Conservation (phyloP, 92 coral and sea anemone genomes). For the Micromussa lordhowensis region DNA sequence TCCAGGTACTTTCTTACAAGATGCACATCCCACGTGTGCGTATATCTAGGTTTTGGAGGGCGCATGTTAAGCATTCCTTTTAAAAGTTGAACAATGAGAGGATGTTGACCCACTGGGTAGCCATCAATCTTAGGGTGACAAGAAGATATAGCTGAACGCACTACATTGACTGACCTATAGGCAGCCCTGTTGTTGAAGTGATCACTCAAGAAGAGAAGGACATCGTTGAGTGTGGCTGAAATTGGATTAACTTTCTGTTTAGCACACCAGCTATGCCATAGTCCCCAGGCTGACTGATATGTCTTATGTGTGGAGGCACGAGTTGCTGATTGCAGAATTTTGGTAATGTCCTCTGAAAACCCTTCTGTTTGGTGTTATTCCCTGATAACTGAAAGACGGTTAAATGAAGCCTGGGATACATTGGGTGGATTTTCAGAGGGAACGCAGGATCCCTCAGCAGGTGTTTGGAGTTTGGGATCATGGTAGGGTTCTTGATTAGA, state of each 20-base stretch:
- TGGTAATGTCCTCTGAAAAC: constrained; percentile 43
- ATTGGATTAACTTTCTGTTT: too few species aligned
- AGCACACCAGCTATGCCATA: constrained; percentile 56
- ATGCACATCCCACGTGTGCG: too few species aligned
- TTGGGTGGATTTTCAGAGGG: constrained; percentile 36
- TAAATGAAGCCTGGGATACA: constrained; percentile 51
- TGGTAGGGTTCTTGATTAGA: constrained; percentile 20
- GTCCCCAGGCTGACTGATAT: constrained; percentile 52
- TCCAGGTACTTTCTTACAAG: constrained; percentile 3
- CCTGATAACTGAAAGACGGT: constrained; percentile 50
- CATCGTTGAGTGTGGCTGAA: background rate
- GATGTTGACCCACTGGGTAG: background rate
- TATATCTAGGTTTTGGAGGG: too few species aligned
- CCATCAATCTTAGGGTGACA: background rate
- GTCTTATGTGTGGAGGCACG: constrained; percentile 70
- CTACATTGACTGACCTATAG: constrained; percentile 9
- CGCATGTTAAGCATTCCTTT: too few species aligned
- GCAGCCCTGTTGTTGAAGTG: background rate
- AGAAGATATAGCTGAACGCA: background rate
- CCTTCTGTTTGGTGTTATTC: constrained; percentile 56
- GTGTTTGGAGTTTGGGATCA: background rate
- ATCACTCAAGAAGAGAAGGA: background rate
- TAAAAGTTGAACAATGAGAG: too few species aligned
- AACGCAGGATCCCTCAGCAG: too few species aligned
- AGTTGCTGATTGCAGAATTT: too few species aligned